Conservation (phyloP, 2,888 invertebrate species). For the Drosophila meridionalis region DNA sequence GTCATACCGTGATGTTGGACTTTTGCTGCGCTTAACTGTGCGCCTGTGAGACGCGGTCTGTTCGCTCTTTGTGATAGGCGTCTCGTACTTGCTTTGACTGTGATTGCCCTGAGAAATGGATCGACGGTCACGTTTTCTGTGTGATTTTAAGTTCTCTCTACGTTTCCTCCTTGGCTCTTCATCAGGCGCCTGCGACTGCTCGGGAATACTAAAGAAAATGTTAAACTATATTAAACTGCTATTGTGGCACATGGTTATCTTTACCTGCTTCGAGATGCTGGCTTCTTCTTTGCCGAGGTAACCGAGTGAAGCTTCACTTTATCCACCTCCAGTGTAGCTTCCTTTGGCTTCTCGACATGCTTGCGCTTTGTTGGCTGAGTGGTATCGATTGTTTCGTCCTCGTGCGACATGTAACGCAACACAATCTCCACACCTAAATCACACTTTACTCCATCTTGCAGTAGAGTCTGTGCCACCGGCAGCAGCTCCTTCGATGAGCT, state of each 20-base stretch:
- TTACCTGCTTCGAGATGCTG: conserved; percentile 8
- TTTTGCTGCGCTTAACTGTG: conserved; percentile 2
- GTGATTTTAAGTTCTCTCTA: neutral
- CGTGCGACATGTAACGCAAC: conserved; percentile 36
- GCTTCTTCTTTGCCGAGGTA: neutral
- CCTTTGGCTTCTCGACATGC: neutral
- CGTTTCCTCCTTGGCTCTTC: neutral
- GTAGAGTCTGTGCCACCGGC: conserved; percentile 2
- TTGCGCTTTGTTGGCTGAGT: conserved; percentile 23
- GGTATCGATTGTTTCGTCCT: conserved; percentile 9
- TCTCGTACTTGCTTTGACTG: neutral
- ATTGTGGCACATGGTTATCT: neutral
- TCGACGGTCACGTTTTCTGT: conserved; percentile 44
- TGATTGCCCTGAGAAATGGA: conserved; percentile 52
- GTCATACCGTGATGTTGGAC: conserved; percentile 31
- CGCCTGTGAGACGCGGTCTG: neutral
- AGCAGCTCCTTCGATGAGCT: conserved; percentile 18
- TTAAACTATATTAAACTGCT: neutral
- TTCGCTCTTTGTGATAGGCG: neutral
- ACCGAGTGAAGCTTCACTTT: neutral
- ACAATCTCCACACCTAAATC: conserved; percentile 40
- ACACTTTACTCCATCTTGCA: conserved; percentile 5
- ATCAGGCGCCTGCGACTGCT: neutral
- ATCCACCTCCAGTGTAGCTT: neutral
- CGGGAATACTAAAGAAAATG: neutral